Base-by-base conservation (phyloP, 1,140 invertebrate species). In the Lepidurus arcticus region DNA sequence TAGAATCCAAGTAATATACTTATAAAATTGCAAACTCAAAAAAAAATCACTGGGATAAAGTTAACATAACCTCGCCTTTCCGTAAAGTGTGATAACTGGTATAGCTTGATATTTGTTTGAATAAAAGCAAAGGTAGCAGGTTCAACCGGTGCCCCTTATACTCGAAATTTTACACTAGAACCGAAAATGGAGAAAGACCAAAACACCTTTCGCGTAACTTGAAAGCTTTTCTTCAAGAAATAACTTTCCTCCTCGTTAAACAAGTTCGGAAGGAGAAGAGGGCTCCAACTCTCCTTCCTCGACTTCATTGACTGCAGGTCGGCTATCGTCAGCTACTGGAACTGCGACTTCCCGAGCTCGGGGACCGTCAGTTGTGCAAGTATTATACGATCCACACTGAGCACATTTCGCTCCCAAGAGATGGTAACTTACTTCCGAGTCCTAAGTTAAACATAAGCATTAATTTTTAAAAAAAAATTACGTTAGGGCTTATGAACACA, bases 371-470 rank as follows among this genome's bases (percentile, higher is more conserved):
- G 77, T 73, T 44, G 91, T 89, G 82, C 92, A 93, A 4, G 94
- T 95, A 83, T 95, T 95, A 82, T 95, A 95, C 7, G 92, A 93
- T 3, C 93, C 93, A 83, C 94, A 95, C 81, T 91, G 88, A 47
- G 88, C 85, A 85, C 94, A 95, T 84, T 95, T 95, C 47, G 94
- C 85, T 9, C 93, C 94, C 65, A 95, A 89, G 44, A 94, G 91
- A 83, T 95, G 93, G 84, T 94, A 94, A 82, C 90, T 90, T 26
- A 93, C 91, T 16, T 88, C 90, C 42, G 91, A 92, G 83, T 92
- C 88, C 92, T 94, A 83, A 0, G 44, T 78, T 16, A 42, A 44
- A n/a, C 5, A 34, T 11, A n/a, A 77, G 73, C 44, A 86, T 75
- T 79, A 83, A 82, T 81, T 44, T n/a, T 11, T 26, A 0, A 45